Conservation (phyloP, 2,113 vertebrate species). For the Pangasianodon gigas region DNA sequence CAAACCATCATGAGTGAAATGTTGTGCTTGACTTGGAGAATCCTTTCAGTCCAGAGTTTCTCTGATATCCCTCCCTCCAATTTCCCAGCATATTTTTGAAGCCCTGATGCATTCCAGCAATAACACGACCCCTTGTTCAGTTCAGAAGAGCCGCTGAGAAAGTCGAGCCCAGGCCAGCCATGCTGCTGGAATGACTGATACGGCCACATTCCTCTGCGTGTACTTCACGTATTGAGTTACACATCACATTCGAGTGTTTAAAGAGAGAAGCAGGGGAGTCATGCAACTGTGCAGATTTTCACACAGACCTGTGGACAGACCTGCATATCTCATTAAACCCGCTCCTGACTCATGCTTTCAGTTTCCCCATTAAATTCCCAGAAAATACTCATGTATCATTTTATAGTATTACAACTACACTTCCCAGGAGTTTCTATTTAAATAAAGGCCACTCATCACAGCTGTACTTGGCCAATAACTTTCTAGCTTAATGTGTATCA, state of each 20-base stretch:
- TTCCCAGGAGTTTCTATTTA: background rate
- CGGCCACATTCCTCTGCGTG: slow-evolving; percentile 7
- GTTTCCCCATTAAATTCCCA: slow-evolving; percentile 1
- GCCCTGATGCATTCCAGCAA: slow-evolving; percentile 15
- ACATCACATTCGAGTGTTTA: slow-evolving; percentile 11
- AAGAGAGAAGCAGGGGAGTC: background rate
- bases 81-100: background rate
- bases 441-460: background rate
- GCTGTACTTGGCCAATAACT: background rate
- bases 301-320: background rate
- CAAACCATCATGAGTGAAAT: background rate
- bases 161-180: background rate
- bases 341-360: slow-evolving; percentile 3
- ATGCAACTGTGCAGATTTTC: background rate
- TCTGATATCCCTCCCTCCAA: background rate
- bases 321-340: background rate
- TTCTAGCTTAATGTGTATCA: background rate
- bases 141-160: background rate
- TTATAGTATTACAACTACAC: background rate
- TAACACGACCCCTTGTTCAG: slow-evolving; percentile 35
- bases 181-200: slow-evolving; percentile 6
- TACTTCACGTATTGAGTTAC: slow-evolving; percentile 38
- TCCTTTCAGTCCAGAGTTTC: background rate
- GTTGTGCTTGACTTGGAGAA: background rate
- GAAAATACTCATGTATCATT: background rate